Percentiles rank a stretch among this genome's conserved stretches.
Conservation (phyloP, 2,888 invertebrate species). For the Bellardia bayeri region DNA sequence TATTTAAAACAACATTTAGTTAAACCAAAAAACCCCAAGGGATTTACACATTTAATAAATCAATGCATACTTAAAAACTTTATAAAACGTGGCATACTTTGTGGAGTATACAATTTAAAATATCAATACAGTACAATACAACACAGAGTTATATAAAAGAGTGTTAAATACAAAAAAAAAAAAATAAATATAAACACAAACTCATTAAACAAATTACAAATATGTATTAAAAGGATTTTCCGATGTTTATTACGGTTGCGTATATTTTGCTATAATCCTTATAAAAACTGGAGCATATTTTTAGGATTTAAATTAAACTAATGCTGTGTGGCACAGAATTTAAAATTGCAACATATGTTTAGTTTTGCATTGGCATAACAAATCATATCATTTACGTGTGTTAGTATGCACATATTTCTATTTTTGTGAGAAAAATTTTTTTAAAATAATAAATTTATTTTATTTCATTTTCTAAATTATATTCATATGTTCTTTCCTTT, state of each 20-base stretch:
- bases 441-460: constrained; percentile 23
- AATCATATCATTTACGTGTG: neutral
- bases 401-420: neutral
- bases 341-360: neutral
- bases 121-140: neutral
- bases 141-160: no score
- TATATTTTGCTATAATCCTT: neutral
- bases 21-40: neutral
- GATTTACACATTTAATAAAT: constrained; percentile 24
- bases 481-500: constrained; percentile 18
- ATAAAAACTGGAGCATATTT: constrained; percentile 11
- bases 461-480: constrained; percentile 8
- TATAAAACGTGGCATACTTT: constrained; percentile 9
- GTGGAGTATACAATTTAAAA: neutral
- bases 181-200: neutral
- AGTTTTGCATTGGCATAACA: neutral
- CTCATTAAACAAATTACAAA: constrained; percentile 11
- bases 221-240: constrained; percentile 18
- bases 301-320: neutral
- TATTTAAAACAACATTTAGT: constrained; percentile 24
- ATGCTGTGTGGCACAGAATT: neutral
- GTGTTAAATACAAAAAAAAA: neutral
- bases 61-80: constrained; percentile 7
- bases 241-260: neutral
- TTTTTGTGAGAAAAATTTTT: neutral